A percentile compares a stretch with the other conserved stretches of the same genome.
Evolutionary conservation across 2,888 invertebrate genomes (phyloP).

Genomic region (Hyppa rectilinea): DNA sequence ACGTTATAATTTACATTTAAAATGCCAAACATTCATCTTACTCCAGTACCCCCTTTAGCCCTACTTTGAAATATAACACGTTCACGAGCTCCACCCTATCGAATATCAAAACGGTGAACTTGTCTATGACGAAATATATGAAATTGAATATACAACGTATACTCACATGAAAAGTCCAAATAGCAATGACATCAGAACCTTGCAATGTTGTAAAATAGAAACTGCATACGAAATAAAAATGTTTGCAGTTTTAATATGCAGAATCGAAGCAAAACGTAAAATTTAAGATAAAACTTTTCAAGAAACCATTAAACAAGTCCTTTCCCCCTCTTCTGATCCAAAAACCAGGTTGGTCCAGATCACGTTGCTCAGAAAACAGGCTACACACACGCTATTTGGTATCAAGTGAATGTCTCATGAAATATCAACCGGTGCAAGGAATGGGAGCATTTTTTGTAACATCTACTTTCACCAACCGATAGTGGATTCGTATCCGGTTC

Average conservation of each 20-base stretch:
- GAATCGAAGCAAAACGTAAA: background rate
- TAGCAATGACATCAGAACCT: slow-evolving; percentile 17
- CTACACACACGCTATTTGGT: slow-evolving; percentile 65
- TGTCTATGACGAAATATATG: slow-evolving; percentile 3
- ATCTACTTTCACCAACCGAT: slow-evolving; percentile 89
- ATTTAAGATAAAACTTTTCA: slow-evolving; percentile 1
- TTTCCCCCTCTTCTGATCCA: slow-evolving; percentile 29
- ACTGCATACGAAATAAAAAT: slow-evolving; percentile 15
- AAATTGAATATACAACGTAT: background rate
- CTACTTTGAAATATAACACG: slow-evolving; percentile 33
- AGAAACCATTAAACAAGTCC: slow-evolving; percentile 25
- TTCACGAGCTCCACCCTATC: slow-evolving; percentile 28
- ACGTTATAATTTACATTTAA: slow-evolving; percentile 32
- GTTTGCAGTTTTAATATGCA: background rate
- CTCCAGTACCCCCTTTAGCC: slow-evolving; percentile 6
- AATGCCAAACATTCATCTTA: slow-evolving; percentile 17
- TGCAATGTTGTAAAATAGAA: slow-evolving; percentile 12
- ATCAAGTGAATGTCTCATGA: slow-evolving; percentile 88
- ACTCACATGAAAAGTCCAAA: background rate
- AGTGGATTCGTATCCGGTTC: slow-evolving; percentile 88
- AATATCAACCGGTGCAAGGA: slow-evolving; percentile 87
- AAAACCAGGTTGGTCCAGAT: slow-evolving; percentile 60
- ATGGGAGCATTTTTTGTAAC: slow-evolving; percentile 90
- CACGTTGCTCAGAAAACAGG: slow-evolving; percentile 65
- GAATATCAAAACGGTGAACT: slow-evolving; percentile 27